These are phyloP conservation scores for Plutomurus gul DNA, from an alignment of 1,140 invertebrate species.

Conservation along the genomic window DNA sequence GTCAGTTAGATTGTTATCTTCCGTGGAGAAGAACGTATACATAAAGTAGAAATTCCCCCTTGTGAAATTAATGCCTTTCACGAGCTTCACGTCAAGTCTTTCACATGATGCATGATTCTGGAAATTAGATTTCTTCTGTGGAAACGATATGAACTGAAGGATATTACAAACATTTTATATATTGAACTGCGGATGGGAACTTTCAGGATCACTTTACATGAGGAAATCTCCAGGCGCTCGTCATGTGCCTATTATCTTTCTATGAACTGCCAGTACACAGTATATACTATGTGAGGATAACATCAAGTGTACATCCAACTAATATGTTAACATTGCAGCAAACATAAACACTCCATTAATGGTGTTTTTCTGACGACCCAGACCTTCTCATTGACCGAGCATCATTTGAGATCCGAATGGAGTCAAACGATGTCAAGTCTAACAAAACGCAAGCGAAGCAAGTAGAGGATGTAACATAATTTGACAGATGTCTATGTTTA, in stretches of 20 bases:
- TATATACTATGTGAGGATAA: no score
- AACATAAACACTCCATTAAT: conserved; percentile 21
- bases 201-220: no score
- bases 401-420: background rate
- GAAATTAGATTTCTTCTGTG: conserved; percentile 4
- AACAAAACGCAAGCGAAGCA: background rate
- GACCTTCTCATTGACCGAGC: background rate
- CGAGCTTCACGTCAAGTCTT: conserved; percentile 18
- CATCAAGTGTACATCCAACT: no score
- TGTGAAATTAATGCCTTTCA: conserved; percentile 24
- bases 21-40: background rate
- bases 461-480: background rate
- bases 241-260: no score
- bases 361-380: background rate
- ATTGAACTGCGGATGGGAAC: no score
- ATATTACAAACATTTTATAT: no score
- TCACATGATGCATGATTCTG: conserved; percentile 19
- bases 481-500: conserved; percentile 3
- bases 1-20: background rate
- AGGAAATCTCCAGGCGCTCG: no score
- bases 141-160: background rate
- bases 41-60: conserved; percentile 20
- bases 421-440: background rate
- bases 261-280: no score
- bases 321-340: no score